Base-by-base conservation (phyloP, 2,888 invertebrate species). In the Leptinotarsa juncta region DNA sequence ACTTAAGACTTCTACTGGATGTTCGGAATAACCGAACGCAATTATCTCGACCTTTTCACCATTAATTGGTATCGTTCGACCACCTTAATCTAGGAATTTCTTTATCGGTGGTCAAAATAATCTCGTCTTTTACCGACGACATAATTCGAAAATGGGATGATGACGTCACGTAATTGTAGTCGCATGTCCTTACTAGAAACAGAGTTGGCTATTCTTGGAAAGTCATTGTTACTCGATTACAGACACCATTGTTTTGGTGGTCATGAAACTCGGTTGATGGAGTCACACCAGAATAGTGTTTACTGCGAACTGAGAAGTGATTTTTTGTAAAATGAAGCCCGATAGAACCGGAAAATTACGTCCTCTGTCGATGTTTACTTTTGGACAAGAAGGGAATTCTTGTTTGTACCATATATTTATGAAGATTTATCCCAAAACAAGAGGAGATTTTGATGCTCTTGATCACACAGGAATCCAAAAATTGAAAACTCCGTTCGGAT, bases 141-240 rank as follows among this genome's bases (percentile, higher is more conserved):
- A 72, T 18, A 57, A 69, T 62, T 57, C 65, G n/a, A 72, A 75
- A 72, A 72, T 65, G 75, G 75, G 42, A 65, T 18, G 67, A 53
- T 78, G 78, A 78, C 76, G 78, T 76, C 74, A 76, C 67, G 65
- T 66, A 72, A 72, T 78, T 74, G 76, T 76, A 69, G 73, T 75
- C 73, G 73, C 76, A 76, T 76, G 76, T 76, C 76, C 76, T 73
- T 76, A 76, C 73, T 62, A 51, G 73, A 57, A 74, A 71, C 72
- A 70, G 67, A 74, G 70, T 74, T 72, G 70, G 69, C 57, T 74
- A 75, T 75, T 75, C 75, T 53, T 66, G 72, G 72, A 75, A 75
- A 67, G 55, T 65, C 55, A 72, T 75, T 72, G 75, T 72, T 72
- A 75, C 71, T 70, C 60, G 62, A 75, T 70, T 67, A 72, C 50